Base-by-base conservation (phyloP, 2,888 invertebrate genomes). In the Taenaris catops region DNA sequence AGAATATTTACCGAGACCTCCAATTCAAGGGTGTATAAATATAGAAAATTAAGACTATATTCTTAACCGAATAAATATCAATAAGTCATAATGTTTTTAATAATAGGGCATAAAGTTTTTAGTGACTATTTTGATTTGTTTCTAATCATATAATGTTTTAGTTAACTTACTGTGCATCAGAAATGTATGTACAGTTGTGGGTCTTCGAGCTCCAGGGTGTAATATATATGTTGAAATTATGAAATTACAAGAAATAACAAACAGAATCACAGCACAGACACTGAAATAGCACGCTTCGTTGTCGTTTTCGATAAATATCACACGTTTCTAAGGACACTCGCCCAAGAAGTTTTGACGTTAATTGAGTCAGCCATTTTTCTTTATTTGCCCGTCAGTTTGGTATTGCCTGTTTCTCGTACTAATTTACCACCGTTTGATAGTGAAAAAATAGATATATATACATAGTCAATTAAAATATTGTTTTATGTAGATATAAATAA, bases 321-420 rank as follows among this genome's bases (percentile, higher is more conserved):
- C 71, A 72, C 72, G 72, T 78, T 79, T 73, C 68, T 40, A 56
- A 56, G 63, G 58, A 64, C 58, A 58, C 51, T 73, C 63, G 63
- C 63, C 66, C 67, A 55, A 53, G 45, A 50, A 72, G 63, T 73
- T 81, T 81, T 83, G 83, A 84, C 83, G 67, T 74, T 74, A 65
- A 52, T 52, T 58, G 58, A 55, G 62, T 68, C 79, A 59, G 83
- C 83, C 84, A 83, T 84, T 67, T 83, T 81, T 79, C 58, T 71
- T 66, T 37, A 33, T 36, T 41, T 53, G 47, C n/a, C 51, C 55
- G 73, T 75, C 73, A 76, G 67, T 61, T 51, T 43, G 58, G 63
- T 71, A 71, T 66, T 83, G 65, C 83, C 59, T 69, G 5, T 16
- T 18, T 5, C 25, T 4, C 35, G 32, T 17, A 21, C 12, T 3